These are phyloP conservation scores for Xenopus petersii DNA, from an alignment of 2,797 vertebrate species.

Conservation along the genomic window DNA sequence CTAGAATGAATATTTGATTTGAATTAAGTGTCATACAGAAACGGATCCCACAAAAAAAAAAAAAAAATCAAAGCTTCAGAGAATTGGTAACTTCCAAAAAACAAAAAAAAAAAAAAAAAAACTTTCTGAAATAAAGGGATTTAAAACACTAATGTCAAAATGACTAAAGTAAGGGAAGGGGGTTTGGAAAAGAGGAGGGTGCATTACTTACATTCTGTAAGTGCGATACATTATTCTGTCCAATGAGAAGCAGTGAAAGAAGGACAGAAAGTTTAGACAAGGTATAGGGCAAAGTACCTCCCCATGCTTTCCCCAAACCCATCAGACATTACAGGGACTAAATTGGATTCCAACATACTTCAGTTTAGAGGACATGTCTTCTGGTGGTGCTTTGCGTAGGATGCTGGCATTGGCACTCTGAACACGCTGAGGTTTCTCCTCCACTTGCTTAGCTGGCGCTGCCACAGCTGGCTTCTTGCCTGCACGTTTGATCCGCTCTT, in stretches of 20 bases:
- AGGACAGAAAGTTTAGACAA: slow-evolving; percentile 83
- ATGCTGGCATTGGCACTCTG: slow-evolving; percentile 74
- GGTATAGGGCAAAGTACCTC: slow-evolving; percentile 19
- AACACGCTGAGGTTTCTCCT: slow-evolving; percentile 76
- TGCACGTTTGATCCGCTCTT: slow-evolving; percentile 93
- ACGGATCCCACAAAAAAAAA: too few species aligned
- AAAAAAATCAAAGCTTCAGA: too few species aligned
- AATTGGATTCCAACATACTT: slow-evolving; percentile 73
- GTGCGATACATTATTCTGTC: slow-evolving; percentile 99
- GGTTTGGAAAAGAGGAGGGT: slow-evolving; percentile 19
- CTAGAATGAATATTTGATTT: too few species aligned
- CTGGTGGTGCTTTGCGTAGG: slow-evolving; percentile 78
- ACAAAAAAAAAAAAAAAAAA: too few species aligned
- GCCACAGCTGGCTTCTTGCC: slow-evolving; percentile 81
- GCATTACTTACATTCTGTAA: slow-evolving; percentile 99
- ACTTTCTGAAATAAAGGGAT: too few species aligned
- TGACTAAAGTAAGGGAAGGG: too few species aligned
- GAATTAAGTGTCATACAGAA: too few species aligned
- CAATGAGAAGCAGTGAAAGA: slow-evolving; percentile 89
- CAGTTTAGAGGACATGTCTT: slow-evolving; percentile 93
- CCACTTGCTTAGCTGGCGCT: slow-evolving; percentile 75
- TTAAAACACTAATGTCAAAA: too few species aligned
- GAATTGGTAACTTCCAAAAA: too few species aligned
- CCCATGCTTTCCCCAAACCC: background rate
- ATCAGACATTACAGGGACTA: background rate